phyloP scores from a whole-genome alignment of 2,113 vertebrate species.

The Odocoileus hemionus region DNA sequence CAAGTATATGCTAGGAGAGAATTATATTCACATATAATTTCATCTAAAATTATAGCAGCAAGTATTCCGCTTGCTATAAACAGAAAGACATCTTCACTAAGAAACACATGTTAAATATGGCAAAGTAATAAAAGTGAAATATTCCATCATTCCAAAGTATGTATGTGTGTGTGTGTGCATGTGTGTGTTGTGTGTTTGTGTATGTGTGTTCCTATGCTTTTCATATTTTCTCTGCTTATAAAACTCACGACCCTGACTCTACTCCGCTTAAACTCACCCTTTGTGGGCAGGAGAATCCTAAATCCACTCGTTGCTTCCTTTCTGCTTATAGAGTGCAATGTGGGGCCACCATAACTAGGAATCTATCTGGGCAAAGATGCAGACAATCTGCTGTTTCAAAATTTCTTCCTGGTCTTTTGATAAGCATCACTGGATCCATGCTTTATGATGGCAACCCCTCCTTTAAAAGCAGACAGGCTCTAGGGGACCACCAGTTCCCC shows the following conservation, averaged over 20 bases:
- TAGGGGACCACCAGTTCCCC: neutral
- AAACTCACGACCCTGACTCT: neutral
- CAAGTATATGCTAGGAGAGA: neutral
- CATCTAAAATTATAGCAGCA: neutral
- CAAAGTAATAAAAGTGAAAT: neutral
- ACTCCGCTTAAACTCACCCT: neutral
- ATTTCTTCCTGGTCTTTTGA: neutral
- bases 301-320: neutral
- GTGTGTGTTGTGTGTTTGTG: neutral
- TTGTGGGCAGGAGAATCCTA: neutral
- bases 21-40: neutral
- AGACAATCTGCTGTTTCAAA: neutral
- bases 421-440: neutral
- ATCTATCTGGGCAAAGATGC: neutral
- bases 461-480: neutral
- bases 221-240: neutral
- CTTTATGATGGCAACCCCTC: neutral
- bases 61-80: neutral
- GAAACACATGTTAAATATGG: neutral
- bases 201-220: neutral
- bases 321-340: neutral
- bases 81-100: neutral
- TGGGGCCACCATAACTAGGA: neutral
- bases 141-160: neutral
- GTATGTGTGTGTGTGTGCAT: neutral